Conservation (phyloP, 2,113 vertebrate genomes). For the Gallinago jamesoni region DNA sequence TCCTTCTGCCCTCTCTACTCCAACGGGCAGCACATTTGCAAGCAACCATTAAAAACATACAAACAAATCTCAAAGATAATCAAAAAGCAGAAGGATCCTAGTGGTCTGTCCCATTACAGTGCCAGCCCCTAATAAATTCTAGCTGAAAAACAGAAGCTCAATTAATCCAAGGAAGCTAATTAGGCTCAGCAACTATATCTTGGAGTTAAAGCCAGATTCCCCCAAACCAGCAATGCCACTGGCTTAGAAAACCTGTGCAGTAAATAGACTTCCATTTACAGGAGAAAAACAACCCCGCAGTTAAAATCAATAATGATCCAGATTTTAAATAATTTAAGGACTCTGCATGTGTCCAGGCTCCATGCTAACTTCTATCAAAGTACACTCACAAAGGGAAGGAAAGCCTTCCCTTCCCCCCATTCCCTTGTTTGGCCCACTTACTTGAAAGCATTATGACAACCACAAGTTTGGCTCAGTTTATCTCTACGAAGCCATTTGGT, state of each 20-base stretch:
- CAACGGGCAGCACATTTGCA: background rate
- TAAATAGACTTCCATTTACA: background rate
- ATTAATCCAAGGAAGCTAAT: conserved; percentile 39
- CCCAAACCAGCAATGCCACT: background rate
- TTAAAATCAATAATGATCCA: background rate
- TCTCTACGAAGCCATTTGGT: background rate
- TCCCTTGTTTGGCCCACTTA: background rate
- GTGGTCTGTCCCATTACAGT: background rate
- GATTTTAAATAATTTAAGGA: background rate
- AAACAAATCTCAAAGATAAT: conserved; percentile 4
- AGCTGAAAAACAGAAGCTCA: background rate
- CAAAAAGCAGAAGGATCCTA: background rate
- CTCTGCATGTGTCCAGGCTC: background rate
- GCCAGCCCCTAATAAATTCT: conserved; percentile 8
- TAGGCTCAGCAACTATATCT: conserved; percentile 4
- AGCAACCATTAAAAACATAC: background rate
- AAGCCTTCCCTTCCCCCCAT: background rate
- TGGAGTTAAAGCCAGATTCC: background rate
- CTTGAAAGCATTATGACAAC: background rate
- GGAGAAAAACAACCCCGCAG: background rate
- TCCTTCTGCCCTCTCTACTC: background rate
- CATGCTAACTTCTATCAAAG: background rate
- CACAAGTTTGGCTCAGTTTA: background rate
- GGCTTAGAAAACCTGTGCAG: background rate
- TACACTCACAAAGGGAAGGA: background rate